Base-by-base conservation (phyloP, 1,140 invertebrate genomes). In the Ceratina australensis region DNA sequence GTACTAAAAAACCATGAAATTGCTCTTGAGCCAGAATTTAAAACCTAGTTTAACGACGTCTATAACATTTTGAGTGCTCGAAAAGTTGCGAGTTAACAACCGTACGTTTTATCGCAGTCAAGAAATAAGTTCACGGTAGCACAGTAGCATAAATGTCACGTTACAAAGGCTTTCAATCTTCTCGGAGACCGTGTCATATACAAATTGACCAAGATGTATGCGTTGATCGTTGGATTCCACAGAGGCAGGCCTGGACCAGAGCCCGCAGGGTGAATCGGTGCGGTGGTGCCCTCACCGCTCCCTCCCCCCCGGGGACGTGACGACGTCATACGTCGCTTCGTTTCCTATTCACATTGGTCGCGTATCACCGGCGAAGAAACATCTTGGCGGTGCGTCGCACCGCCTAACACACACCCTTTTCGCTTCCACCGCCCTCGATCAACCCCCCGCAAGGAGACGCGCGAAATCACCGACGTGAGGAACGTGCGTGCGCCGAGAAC, bases 191-290 rank as follows among this genome's bases (percentile, higher is more conserved):
- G 33, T 42, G n/a, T 42, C 3, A 42, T 42, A 42, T 42, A 42
- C 33, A n/a, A 22, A 72, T 63, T 72, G 57, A 77, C 67, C 47
- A n/a, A n/a, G n/a, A 3, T 65, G 15, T 33, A 8, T 20, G 28
- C n/a, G 18, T 67, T 66, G 64, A 3, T 76, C 68, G 24, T 72
- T 65, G 26, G n/a, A 22, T 10, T 84, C 87, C 84, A 42, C 86
- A 93, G 92, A 93, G 92, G 93, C 91, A 90, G 93, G 87, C 90
- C 92, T 92, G 92, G 93, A 92, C 90, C 92, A 92, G 90, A 93
- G 93, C 91, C 92, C 91, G 93, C 92, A 93, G 93, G 93, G 93
- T 93, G 90, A 91, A 90, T 84, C 84, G 86, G 90, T 90, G 88
- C 89, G 91, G 92, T 92, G 90, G 92, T 93, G 92, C 92, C 91